phyloP scores from a whole-genome alignment of 2,888 invertebrate species.

The Oasisia sp. region DNA sequence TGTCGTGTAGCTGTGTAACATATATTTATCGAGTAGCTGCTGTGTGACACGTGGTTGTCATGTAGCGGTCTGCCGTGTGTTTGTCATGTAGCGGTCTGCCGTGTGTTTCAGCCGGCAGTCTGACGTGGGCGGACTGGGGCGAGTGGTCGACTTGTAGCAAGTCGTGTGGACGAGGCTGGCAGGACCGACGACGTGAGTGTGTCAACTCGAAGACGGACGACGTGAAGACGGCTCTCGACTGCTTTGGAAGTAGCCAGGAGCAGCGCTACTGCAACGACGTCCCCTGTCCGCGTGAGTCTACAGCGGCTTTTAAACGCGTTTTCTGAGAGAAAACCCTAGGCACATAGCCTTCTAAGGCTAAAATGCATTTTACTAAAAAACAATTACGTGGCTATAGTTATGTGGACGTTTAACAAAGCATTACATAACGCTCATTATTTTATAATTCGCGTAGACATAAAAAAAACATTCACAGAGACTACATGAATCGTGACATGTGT shows the following conservation, averaged over 20 bases:
- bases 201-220: slow-evolving; percentile 41
- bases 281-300: slow-evolving; percentile 53
- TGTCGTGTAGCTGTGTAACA: no score
- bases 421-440: no score
- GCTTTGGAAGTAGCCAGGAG: slow-evolving; percentile 51
- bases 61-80: not conserved
- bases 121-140: slow-evolving; percentile 44
- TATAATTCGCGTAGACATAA: no score
- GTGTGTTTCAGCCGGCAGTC: slow-evolving; percentile 13
- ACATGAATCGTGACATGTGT: no score
- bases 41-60: no score
- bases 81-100: not conserved
- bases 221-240: slow-evolving; percentile 42
- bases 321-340: no score
- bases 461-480: no score
- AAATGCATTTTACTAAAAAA: no score
- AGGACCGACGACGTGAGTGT: slow-evolving; percentile 49
- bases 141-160: slow-evolving; percentile 54
- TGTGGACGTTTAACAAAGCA: no score
- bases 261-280: slow-evolving; percentile 46
- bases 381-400: no score
- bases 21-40: no score
- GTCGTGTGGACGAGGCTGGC: slow-evolving; percentile 53
- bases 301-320: not conserved
- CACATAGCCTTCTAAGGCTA: slow-evolving; percentile 38